Evolutionary conservation across 1,140 invertebrate genomes (phyloP).

Genomic region (Nasonia vitripennis): DNA sequence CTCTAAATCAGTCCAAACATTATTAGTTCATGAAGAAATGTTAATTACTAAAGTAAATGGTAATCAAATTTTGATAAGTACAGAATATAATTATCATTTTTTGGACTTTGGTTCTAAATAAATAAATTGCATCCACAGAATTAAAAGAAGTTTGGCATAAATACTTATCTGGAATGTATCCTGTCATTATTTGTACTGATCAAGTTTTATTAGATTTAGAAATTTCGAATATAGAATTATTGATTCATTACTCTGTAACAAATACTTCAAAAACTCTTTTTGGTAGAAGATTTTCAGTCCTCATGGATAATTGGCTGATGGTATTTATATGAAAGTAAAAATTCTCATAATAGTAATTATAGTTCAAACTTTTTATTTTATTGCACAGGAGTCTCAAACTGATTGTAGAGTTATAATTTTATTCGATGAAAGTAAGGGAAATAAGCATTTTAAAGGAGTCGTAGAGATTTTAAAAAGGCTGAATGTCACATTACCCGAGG

Average conservation of each 20-base stretch:
- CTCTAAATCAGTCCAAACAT: slow-evolving; percentile 53
- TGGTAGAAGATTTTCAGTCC: slow-evolving; percentile 68
- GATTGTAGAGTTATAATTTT: slow-evolving; percentile 65
- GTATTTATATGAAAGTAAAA: slow-evolving; percentile 55
- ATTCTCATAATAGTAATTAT: slow-evolving; percentile 24
- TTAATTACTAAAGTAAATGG: slow-evolving; percentile 55
- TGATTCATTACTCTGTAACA: slow-evolving; percentile 71
- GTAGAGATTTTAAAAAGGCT: slow-evolving; percentile 66
- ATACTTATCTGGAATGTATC: slow-evolving; percentile 61
- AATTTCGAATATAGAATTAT: slow-evolving; percentile 66
- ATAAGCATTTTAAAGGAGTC: slow-evolving; percentile 65
- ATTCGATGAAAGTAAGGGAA: slow-evolving; percentile 64
- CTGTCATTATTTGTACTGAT: slow-evolving; percentile 70
- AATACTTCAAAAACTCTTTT: slow-evolving; percentile 66
- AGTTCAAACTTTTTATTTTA: slow-evolving; percentile 20
- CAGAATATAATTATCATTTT: slow-evolving; percentile 21
- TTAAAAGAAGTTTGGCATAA: slow-evolving; percentile 62
- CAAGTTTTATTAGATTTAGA: slow-evolving; percentile 64
- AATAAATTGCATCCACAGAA: slow-evolving; percentile 53
- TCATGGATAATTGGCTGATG: slow-evolving; percentile 67
- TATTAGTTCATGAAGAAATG: slow-evolving; percentile 63
- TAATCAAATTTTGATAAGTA: slow-evolving; percentile 33
- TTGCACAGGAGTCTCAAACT: slow-evolving; percentile 48
- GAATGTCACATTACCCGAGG: slow-evolving; percentile 55
- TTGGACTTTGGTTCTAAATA: slow-evolving; percentile 3